Evolutionary conservation across 1,140 invertebrate genomes (phyloP).

Genomic region (Theocolax elegans): DNA sequence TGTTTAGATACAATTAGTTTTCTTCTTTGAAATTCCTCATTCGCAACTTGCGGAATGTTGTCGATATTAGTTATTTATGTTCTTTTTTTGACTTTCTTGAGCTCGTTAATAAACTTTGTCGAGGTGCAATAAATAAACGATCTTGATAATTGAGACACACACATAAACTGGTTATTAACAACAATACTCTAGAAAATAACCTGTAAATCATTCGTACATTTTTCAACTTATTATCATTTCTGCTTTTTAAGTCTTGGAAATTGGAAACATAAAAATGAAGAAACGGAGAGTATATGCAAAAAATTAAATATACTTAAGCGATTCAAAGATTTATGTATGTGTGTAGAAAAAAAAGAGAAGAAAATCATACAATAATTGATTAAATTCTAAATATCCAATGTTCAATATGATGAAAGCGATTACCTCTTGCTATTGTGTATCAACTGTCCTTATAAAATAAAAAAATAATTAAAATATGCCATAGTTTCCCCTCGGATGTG

Average conservation of each 20-base stretch:
- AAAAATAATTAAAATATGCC: too few relatives aligned
- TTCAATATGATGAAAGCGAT: too few relatives aligned
- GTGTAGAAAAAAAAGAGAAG: too few relatives aligned
- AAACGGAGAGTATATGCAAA: constrained; percentile 20
- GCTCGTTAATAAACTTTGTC: not conserved
- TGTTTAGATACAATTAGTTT: constrained; percentile 39
- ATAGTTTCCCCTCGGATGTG: too few relatives aligned
- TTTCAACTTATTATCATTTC: too few relatives aligned
- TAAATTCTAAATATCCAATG: not conserved
- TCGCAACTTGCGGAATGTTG: constrained; percentile 16
- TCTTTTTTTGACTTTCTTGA: not conserved
- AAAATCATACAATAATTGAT: not conserved
- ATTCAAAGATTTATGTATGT: too few relatives aligned
- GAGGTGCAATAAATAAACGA: not conserved
- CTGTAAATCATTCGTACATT: constrained; percentile 41
- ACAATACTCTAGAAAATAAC: constrained; percentile 38
- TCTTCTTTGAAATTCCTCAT: too few relatives aligned
- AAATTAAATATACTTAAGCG: not conserved
- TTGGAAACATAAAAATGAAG: constrained; percentile 28
- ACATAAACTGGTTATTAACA: not conserved
- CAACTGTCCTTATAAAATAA: too few relatives aligned
- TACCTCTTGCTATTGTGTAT: too few relatives aligned
- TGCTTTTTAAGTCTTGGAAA: constrained; percentile 34
- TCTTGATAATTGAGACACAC: not conserved
- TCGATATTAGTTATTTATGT: too few relatives aligned